These are phyloP conservation scores for Corythucha ciliata DNA, from an alignment of 2,888 invertebrate genomes.

Conservation along the genomic window DNA sequence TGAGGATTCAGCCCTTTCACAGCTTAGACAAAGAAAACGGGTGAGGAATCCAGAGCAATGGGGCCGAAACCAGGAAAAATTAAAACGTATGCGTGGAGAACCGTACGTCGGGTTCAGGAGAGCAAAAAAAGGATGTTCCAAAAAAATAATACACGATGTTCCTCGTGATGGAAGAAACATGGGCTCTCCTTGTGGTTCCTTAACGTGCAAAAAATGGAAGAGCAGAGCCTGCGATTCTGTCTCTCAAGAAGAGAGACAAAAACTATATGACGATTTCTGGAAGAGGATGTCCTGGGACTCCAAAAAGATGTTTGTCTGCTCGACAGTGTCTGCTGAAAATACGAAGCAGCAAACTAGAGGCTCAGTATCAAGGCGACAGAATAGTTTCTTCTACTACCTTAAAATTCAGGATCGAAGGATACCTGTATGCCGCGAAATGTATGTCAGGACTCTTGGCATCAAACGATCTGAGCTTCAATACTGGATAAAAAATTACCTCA, in stretches of 20 bases:
- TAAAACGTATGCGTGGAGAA: conserved; percentile 13
- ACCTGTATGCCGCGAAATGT: conserved; percentile 14
- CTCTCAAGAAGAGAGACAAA: conserved; percentile 2
- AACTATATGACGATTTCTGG: conserved; percentile 16
- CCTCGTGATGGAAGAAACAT: conserved; percentile 9
- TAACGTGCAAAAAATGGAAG: conserved; percentile 3
- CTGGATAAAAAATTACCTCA: conserved; percentile 9
- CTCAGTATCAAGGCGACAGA: background rate
- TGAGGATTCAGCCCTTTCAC: conserved; percentile 5
- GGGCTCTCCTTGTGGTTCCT: conserved; percentile 15
- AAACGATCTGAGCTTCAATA: conserved; percentile 15
- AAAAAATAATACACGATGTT: conserved; percentile 17
- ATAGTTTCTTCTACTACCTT: conserved; percentile 5
- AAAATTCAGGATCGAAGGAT: conserved; percentile 4
- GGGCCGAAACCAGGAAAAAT: background rate
- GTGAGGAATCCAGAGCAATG: background rate
- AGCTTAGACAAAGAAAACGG: conserved; percentile 5
- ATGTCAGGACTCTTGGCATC: conserved; percentile 13
- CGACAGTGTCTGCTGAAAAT: background rate
- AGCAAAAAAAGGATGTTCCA: conserved; percentile 3
- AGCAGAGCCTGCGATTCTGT: conserved; percentile 5
- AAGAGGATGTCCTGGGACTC: conserved; percentile 10
- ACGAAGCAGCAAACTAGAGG: conserved; percentile 7
- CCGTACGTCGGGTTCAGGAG: conserved; percentile 17
- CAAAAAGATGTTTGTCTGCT: conserved; percentile 18